phyloP scores from a whole-genome alignment of 2,888 invertebrate genomes.

The Drosophila infuscata region DNA sequence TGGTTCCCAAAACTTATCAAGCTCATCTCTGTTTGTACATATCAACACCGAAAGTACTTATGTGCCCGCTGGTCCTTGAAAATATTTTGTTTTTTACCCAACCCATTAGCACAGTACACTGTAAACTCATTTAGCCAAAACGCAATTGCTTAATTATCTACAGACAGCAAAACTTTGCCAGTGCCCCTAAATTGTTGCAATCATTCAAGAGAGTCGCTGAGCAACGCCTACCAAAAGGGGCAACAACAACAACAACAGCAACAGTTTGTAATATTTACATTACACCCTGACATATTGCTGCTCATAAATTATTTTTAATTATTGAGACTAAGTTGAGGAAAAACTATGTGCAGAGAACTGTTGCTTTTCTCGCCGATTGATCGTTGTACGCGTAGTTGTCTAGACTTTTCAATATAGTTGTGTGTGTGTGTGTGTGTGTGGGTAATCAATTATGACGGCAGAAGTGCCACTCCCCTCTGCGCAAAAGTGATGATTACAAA shows the following conservation, averaged over 20 bases:
- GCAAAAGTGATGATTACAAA: slow-evolving; percentile 22
- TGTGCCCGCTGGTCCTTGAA: slow-evolving; percentile 19
- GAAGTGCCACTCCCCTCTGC: neutral
- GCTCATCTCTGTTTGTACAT: slow-evolving; percentile 3
- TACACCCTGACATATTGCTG: slow-evolving; percentile 69
- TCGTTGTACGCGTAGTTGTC: slow-evolving; percentile 48
- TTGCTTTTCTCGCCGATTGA: slow-evolving; percentile 36
- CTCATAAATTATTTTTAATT: slow-evolving; percentile 79
- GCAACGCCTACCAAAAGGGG: slow-evolving; percentile 18
- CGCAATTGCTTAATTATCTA: slow-evolving; percentile 80
- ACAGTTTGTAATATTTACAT: slow-evolving; percentile 63
- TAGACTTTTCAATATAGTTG: slow-evolving; percentile 33
- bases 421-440: slow-evolving; percentile 2
- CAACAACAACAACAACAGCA: slow-evolving; percentile 10
- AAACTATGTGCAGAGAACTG: slow-evolving; percentile 44
- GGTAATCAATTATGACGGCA: slow-evolving; percentile 49
- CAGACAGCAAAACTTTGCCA: slow-evolving; percentile 57
- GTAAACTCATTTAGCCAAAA: slow-evolving; percentile 74
- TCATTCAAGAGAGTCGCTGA: slow-evolving; percentile 59
- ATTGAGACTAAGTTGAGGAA: slow-evolving; percentile 46
- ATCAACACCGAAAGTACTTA: slow-evolving; percentile 8
- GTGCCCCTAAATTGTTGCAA: slow-evolving; percentile 64
- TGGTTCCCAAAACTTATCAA: neutral
- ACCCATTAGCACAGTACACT: slow-evolving; percentile 29
- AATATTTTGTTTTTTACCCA: slow-evolving; percentile 2